Evolutionary conservation across 1,140 invertebrate genomes (phyloP).

Genomic region (Drosophila sulfurigaster): DNA sequence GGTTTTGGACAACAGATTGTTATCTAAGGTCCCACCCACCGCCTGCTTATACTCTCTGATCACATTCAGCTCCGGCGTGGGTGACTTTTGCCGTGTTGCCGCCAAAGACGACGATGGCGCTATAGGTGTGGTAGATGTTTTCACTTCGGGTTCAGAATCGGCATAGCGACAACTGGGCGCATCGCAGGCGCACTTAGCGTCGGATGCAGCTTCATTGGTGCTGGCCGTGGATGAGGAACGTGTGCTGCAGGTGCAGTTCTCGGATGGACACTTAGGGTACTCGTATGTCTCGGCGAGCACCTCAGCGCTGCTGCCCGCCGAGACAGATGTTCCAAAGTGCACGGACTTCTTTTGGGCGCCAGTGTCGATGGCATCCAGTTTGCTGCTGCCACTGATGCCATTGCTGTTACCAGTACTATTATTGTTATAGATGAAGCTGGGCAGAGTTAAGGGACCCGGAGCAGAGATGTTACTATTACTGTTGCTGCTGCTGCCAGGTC

Average conservation of each 20-base stretch:
- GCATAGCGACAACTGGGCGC: slow-evolving; percentile 65
- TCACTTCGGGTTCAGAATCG: slow-evolving; percentile 18
- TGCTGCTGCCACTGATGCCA: slow-evolving; percentile 13
- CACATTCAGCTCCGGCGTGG: slow-evolving; percentile 67
- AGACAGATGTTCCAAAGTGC: slow-evolving; percentile 66
- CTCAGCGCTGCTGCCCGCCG: slow-evolving; percentile 56
- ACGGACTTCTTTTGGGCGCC: slow-evolving; percentile 71
- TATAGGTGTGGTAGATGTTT: neutral
- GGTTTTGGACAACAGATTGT: slow-evolving; percentile 23
- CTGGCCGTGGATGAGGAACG: slow-evolving; percentile 74
- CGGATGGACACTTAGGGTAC: slow-evolving; percentile 80
- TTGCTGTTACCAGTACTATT: slow-evolving; percentile 5
- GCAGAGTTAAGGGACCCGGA: slow-evolving; percentile 63
- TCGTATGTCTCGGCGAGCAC: slow-evolving; percentile 78
- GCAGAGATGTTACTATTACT: slow-evolving; percentile 62
- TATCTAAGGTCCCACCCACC: slow-evolving; percentile 38
- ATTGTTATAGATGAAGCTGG: slow-evolving; percentile 40
- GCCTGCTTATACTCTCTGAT: slow-evolving; percentile 79
- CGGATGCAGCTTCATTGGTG: slow-evolving; percentile 53
- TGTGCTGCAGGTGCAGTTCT: slow-evolving; percentile 81
- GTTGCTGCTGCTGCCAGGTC: slow-evolving; percentile 18
- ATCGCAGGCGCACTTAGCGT: slow-evolving; percentile 71
- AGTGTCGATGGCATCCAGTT: slow-evolving; percentile 39
- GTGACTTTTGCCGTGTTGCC: slow-evolving; percentile 24
- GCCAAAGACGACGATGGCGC: too few species aligned